Percentiles rank a stretch among this genome's conserved stretches.
Evolutionary conservation across 2,888 invertebrate species (phyloP).

Genomic region (Melikaiella ostensackeni): DNA sequence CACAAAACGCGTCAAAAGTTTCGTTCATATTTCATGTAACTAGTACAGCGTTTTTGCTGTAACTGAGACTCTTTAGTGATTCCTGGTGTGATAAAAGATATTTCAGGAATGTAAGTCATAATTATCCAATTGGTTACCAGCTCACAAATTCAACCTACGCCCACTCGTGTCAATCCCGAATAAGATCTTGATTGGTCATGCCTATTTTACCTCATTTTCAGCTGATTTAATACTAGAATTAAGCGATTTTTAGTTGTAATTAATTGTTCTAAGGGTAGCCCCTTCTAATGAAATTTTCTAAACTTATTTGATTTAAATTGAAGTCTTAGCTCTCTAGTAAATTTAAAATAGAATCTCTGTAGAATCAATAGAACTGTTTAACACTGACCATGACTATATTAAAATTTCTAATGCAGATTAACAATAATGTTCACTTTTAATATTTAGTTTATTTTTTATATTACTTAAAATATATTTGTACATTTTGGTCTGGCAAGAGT

Average conservation of each 20-base stretch:
- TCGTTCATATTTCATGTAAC: slow-evolving; percentile 27
- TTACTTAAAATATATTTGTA: no score
- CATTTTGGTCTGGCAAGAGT: no score
- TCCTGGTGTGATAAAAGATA: slow-evolving; percentile 60
- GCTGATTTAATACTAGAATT: background rate
- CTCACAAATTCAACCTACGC: slow-evolving; percentile 68
- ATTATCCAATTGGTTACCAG: slow-evolving; percentile 67
- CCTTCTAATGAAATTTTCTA: no score
- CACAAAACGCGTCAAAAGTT: slow-evolving; percentile 7
- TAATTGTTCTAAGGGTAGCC: no score
- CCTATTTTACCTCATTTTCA: slow-evolving; percentile 17
- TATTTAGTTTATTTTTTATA: no score
- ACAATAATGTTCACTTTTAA: no score
- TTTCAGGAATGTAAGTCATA: slow-evolving; percentile 66
- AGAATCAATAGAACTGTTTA: no score
- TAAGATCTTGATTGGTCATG: slow-evolving; percentile 21
- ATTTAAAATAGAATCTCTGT: no score
- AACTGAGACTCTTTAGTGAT: slow-evolving; percentile 23
- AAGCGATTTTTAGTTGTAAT: background rate
- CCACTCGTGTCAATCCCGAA: slow-evolving; percentile 44
- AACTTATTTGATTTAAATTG: no score
- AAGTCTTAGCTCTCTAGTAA: no score
- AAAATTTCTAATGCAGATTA: no score
- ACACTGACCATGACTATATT: no score
- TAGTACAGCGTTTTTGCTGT: slow-evolving; percentile 12